phyloP scores from a whole-genome alignment of 2,888 invertebrate genomes.

The Ectobius pallidus region DNA sequence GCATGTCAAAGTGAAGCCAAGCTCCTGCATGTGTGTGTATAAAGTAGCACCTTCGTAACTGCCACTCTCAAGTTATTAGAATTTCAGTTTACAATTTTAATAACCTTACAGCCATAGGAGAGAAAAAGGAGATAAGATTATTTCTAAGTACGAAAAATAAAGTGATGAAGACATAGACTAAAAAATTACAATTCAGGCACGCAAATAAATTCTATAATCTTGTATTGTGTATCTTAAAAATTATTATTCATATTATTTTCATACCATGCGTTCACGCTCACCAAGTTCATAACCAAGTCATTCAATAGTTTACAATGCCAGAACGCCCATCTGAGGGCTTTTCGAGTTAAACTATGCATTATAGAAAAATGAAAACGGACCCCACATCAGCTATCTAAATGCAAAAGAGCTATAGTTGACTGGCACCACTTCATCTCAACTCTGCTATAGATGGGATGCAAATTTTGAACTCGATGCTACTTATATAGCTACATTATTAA shows the following conservation, averaged over 20 bases:
- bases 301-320: not conserved
- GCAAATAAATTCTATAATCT: not conserved
- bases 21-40: not conserved
- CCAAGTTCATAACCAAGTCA: not conserved
- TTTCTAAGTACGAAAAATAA: no score
- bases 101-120: not conserved
- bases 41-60: conserved; percentile 14
- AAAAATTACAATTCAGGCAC: conserved; percentile 8
- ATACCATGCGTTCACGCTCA: not conserved
- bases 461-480: conserved; percentile 2
- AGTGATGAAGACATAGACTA: no score
- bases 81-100: conserved; percentile 2
- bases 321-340: not conserved
- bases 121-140: not conserved
- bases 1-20: conserved; percentile 5
- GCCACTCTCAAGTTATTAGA: conserved; percentile 22
- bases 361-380: conserved; percentile 21
- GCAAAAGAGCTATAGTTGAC: conserved; percentile 1
- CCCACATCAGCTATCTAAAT: conserved; percentile 23
- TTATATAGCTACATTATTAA: conserved; percentile 20
- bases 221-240: not conserved
- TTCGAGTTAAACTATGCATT: not conserved
- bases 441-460: not conserved
- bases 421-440: not conserved
- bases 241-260: conserved; percentile 4